Evolutionary conservation across 2,888 invertebrate species (phyloP).

Genomic region (Sisyra nigra): DNA sequence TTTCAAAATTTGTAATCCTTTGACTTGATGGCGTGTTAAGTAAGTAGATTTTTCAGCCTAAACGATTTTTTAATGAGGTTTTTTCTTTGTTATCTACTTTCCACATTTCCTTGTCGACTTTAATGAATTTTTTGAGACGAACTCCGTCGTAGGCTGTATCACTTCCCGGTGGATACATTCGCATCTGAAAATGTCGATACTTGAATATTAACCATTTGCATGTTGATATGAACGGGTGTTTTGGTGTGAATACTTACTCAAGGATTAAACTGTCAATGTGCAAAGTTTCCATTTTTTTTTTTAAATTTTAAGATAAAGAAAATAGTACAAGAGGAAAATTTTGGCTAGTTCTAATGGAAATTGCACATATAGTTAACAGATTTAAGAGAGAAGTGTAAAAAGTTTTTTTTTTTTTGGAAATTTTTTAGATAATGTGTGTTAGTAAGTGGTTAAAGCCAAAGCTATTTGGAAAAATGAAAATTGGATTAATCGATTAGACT

Average conservation of each 20-base stretch:
- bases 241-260: too few relatives aligned
- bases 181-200: conserved; percentile 43
- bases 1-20: too few relatives aligned
- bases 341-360: neutral
- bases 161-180: conserved; percentile 49
- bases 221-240: neutral
- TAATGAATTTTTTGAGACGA: conserved; percentile 32
- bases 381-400: neutral
- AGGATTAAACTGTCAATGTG: too few relatives aligned
- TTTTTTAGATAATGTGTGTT: neutral
- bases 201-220: neutral
- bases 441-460: neutral
- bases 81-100: conserved; percentile 12
- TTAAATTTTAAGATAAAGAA: neutral
- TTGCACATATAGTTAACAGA: neutral
- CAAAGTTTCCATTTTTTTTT: neutral
- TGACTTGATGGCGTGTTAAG: too few relatives aligned
- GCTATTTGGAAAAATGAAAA: neutral
- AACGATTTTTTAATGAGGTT: conserved; percentile 8
- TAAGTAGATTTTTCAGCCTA: conserved; percentile 4
- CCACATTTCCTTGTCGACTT: conserved; percentile 28
- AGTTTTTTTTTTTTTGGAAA: neutral
- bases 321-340: neutral
- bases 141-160: conserved; percentile 36
- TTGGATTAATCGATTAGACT: neutral